A percentile compares a stretch with the other conserved stretches of the same genome.
phyloP scores from a whole-genome alignment of 2,888 invertebrate genomes.

The Plusia festucae region DNA sequence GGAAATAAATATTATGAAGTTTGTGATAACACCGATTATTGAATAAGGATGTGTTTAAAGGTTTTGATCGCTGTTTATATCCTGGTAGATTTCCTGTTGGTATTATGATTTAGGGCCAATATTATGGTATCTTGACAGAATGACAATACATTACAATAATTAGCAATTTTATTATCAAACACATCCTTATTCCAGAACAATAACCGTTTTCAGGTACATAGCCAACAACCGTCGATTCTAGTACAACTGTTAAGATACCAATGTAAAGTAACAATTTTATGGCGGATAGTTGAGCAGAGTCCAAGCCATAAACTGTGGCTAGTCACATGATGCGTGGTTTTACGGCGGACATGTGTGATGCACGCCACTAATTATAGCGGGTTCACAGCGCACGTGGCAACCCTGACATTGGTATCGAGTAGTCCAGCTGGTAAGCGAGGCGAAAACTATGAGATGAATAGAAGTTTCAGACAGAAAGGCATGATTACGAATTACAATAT shows the following conservation, averaged over 20 bases:
- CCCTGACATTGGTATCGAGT: background rate
- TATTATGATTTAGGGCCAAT: background rate
- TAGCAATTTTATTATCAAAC: too few relatives aligned
- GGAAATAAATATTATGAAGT: background rate
- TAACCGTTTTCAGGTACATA: background rate
- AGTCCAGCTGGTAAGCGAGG: constrained; percentile 6
- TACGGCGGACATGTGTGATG: constrained; percentile 3
- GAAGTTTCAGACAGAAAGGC: background rate
- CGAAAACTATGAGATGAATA: background rate
- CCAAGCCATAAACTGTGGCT: constrained; percentile 20
- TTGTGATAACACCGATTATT: background rate
- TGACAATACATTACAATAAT: too few relatives aligned
- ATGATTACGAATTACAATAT: too few relatives aligned
- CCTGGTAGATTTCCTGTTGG: background rate
- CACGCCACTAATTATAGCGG: constrained; percentile 12
- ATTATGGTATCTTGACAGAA: background rate
- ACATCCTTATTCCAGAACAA: background rate
- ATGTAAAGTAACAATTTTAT: constrained; percentile 20
- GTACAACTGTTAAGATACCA: constrained; percentile 7
- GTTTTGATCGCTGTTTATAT: background rate
- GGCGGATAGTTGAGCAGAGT: constrained; percentile 28
- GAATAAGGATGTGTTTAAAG: background rate
- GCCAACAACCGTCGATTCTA: background rate
- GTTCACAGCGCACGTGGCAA: background rate
- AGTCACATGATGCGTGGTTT: constrained; percentile 12